Evolutionary conservation across 2,113 vertebrate genomes (phyloP).

Genomic region (Lonchura striata): DNA sequence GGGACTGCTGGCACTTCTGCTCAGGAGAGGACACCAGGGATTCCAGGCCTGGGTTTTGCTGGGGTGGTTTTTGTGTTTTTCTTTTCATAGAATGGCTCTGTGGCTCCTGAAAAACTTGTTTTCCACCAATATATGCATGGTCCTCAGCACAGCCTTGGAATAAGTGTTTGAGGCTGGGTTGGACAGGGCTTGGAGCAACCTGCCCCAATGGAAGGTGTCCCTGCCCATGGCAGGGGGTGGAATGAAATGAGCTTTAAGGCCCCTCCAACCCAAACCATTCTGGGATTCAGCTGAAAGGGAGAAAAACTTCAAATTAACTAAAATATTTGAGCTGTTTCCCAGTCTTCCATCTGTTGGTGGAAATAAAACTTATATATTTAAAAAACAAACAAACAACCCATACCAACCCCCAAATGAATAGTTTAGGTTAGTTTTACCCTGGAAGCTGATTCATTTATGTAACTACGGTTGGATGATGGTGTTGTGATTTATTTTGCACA

Average conservation of each 20-base stretch:
- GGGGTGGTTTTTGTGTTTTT: accelerated
- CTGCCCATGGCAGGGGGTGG: neutral
- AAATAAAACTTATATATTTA: neutral
- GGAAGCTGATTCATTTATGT: neutral
- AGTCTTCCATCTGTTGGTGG: neutral
- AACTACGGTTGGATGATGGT: neutral
- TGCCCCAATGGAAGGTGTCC: neutral
- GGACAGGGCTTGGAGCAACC: neutral
- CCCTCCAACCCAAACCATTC: neutral
- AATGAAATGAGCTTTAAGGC: neutral
- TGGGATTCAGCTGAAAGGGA: neutral
- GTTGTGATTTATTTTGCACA: neutral
- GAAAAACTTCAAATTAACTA: neutral
- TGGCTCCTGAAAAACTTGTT: neutral
- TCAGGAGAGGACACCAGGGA: neutral
- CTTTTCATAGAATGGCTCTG: neutral
- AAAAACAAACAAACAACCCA: neutral
- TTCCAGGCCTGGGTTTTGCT: neutral
- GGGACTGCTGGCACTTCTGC: neutral
- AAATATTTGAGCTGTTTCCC: neutral
- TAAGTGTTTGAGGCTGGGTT: neutral
- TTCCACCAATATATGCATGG: accelerated
- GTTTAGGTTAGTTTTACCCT: neutral
- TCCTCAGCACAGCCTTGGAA: neutral
- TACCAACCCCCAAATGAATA: neutral